A percentile compares a stretch with the other conserved stretches of the same genome.
phyloP scores from a whole-genome alignment of 2,888 invertebrate species.

The Nomada lathburiana region DNA sequence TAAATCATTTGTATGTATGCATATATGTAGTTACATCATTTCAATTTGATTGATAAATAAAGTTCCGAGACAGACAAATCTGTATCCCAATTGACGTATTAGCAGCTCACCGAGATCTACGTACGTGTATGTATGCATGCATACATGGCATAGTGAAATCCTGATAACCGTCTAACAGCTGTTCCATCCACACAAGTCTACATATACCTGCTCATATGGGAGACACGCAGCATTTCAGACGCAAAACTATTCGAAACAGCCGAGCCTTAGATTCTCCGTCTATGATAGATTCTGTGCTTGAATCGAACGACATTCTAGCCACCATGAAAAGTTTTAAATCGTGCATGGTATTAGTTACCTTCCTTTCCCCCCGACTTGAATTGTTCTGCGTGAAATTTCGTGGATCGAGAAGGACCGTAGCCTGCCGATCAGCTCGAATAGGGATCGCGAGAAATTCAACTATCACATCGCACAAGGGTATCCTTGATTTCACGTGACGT shows the following conservation, averaged over 20 bases:
- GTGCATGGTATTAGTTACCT: not conserved
- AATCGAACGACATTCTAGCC: not conserved
- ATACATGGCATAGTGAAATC: conserved; percentile 33
- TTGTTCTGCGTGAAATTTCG: too few species aligned
- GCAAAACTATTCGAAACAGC: conserved; percentile 47
- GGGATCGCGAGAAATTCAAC: conserved; percentile 71
- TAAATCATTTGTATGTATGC: too few species aligned
- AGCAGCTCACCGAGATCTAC: conserved; percentile 23
- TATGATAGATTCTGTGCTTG: not conserved
- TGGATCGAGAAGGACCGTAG: too few species aligned
- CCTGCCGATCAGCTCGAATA: conserved; percentile 57
- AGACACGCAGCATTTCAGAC: conserved; percentile 10
- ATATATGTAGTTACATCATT: too few species aligned
- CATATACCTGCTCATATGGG: conserved; percentile 13
- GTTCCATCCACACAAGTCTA: conserved; percentile 19
- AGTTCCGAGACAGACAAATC: not conserved
- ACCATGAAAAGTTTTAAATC: conserved; percentile 6
- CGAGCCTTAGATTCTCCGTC: conserved; percentile 22
- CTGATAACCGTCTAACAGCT: conserved; percentile 50
- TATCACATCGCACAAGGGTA: conserved; percentile 68
- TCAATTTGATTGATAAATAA: too few species aligned
- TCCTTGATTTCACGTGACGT: conserved; percentile 62
- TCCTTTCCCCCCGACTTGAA: not conserved
- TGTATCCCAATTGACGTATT: conserved; percentile 11
- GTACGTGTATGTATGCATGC: conserved; percentile 26